phyloP scores from a whole-genome alignment of 2,888 invertebrate genomes.

The Hyposoter didymator region DNA sequence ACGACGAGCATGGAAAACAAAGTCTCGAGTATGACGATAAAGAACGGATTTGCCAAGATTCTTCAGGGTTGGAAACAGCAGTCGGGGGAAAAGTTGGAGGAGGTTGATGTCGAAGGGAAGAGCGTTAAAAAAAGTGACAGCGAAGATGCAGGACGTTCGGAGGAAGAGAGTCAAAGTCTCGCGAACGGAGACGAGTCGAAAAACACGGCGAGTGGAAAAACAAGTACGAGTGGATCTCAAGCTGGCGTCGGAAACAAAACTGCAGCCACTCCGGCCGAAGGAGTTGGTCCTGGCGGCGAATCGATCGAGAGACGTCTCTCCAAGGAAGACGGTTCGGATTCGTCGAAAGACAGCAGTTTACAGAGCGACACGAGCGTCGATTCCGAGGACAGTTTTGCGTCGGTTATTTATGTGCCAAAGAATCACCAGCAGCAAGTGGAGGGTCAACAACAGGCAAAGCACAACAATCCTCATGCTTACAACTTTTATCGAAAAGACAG shows the following conservation, averaged over 20 bases:
- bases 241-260: not conserved
- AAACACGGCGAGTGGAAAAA: not conserved
- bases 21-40: constrained; percentile 88
- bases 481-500: constrained; percentile 32
- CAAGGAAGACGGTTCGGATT: constrained; percentile 94
- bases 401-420: constrained; percentile 96
- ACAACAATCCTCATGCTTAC: constrained; percentile 51
- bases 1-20: constrained; percentile 92
- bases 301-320: constrained; percentile 89
- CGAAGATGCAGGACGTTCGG: not conserved
- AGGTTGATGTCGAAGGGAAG: not conserved
- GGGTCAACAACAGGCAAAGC: constrained; percentile 61
- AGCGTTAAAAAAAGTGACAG: not conserved
- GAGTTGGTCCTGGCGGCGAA: not conserved
- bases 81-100: constrained; percentile 47
- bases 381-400: constrained; percentile 96
- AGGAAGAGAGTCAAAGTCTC: not conserved
- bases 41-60: constrained; percentile 92
- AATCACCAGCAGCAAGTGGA: constrained; percentile 85
- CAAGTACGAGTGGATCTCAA: not conserved
- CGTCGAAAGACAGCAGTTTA: constrained; percentile 94
- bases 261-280: not conserved
- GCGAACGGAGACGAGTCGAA: not conserved
- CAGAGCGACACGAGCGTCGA: constrained; percentile 98
- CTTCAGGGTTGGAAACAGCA: constrained; percentile 87